These are phyloP conservation scores for Plectus sambesii DNA, from an alignment of 1,140 invertebrate genomes.

Conservation along the genomic window DNA sequence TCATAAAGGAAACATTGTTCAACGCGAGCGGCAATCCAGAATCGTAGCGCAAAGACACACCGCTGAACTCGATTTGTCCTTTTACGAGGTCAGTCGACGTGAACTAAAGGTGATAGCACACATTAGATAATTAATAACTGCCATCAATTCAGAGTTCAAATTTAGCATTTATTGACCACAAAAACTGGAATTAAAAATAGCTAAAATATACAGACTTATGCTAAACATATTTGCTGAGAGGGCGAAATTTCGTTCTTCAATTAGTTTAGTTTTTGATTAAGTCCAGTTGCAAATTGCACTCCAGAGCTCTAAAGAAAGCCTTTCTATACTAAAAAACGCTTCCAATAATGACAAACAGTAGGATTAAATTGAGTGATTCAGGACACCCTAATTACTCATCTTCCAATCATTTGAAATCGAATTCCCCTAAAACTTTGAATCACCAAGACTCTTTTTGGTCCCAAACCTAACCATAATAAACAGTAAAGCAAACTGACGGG, in stretches of 20 bases:
- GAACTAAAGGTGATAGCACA: conserved; percentile 1
- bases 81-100: neutral
- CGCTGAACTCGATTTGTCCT: conserved; percentile 26
- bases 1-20: conserved; percentile 59
- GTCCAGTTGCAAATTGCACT: too few relatives aligned
- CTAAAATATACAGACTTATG: conserved; percentile 1
- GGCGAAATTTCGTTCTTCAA: conserved; percentile 19
- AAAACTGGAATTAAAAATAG: neutral
- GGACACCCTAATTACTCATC: conserved; percentile 5
- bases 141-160: neutral
- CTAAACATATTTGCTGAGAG: conserved; percentile 19
- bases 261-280: too few relatives aligned
- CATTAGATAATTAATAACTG: too few relatives aligned
- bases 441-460: conserved; percentile 42
- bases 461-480: too few relatives aligned
- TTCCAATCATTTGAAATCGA: conserved; percentile 4
- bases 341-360: too few relatives aligned
- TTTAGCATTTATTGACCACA: neutral
- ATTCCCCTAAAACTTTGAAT: conserved; percentile 41
- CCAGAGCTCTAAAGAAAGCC: too few relatives aligned
- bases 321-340: too few relatives aligned
- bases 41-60: conserved; percentile 40
- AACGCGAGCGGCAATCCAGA: conserved; percentile 63
- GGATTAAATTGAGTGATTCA: conserved; percentile 8
- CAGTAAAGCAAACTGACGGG: too few relatives aligned